Base-by-base conservation (phyloP, 2,113 vertebrate species). In the Cyphomyrus discorhynchus region DNA sequence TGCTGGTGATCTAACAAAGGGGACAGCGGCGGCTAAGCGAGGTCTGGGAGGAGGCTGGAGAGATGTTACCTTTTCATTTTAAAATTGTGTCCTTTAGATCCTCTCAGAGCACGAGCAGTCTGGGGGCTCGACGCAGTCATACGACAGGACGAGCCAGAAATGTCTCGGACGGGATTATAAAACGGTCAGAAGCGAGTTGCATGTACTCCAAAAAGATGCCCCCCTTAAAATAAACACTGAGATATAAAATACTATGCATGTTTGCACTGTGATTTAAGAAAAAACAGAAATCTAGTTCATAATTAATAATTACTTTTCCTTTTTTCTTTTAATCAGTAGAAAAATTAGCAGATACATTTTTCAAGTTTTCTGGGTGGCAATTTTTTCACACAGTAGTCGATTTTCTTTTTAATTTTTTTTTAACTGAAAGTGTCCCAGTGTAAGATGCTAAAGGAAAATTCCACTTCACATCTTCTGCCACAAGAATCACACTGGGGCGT, bases 1-100 rank as follows among this genome's bases (percentile, higher is more conserved):
- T 90, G 86, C 88, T 92, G 93, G 90, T 89, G 90, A 85, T 86
- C 89, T 87, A 93, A 94, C 93, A 94, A 93, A 93, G 91, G 90
- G 17, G 31, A 52, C 7, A 87, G 47, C 50, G 3, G 5, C 15
- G 5, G 27, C 31, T 53, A 9, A 87, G 27, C 45, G 3, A 80
- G 93, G 91, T 88, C 92, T 88, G 91, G 92, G 93, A 94, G 91
- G 82, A 47, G 90, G 91, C 87, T 91, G 92, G 92, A 89, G 27
- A 93, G 89, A 93, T 91, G 93, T 77, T 92, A 92, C 89, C 42
- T 91, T 90, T 92, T 39, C 46, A 39, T 93, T 91, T 93, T 89
- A 91, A 53, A 53, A 87, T 56, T n/a, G 24, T 56, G 31, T 53
- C 85, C 31, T 35, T 87, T 53, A 35, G 49, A 56, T 47, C 50